Percentiles rank a stretch among this genome's conserved stretches.
These are phyloP conservation scores for Pterophyllum scalare DNA, from an alignment of 2,113 vertebrate species.

Conservation along the genomic window DNA sequence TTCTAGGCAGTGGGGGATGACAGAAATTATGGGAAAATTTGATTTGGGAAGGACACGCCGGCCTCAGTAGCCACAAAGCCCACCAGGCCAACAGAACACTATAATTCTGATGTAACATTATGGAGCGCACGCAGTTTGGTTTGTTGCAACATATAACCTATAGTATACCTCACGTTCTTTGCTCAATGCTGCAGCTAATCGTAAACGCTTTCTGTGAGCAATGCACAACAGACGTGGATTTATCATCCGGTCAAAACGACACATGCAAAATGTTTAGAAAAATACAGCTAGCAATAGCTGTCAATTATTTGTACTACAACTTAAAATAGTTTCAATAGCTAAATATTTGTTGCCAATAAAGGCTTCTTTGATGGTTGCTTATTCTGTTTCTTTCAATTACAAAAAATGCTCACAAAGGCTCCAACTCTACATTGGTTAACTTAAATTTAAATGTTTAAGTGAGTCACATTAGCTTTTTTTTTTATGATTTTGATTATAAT, in stretches of 20 bases:
- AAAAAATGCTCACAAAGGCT: slow-evolving; percentile 59
- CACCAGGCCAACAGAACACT: not conserved
- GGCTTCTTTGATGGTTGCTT: slow-evolving; percentile 25
- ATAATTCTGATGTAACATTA: not conserved
- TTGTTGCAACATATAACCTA: not conserved
- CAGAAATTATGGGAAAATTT: not conserved
- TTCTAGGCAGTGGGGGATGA: not conserved
- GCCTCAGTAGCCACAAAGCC: not conserved
- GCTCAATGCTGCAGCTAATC: not conserved
- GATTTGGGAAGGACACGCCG: not conserved
- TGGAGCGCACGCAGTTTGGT: not conserved
- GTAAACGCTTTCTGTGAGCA: not conserved
- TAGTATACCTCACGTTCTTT: not conserved
- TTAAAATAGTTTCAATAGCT: slow-evolving; percentile 12
- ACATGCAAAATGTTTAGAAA: not conserved
- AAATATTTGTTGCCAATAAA: slow-evolving; percentile 34
- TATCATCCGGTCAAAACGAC: not conserved
- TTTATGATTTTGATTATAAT: slow-evolving; percentile 89
- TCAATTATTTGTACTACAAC: not conserved
- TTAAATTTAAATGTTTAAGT: slow-evolving; percentile 79
- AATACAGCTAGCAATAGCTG: not conserved
- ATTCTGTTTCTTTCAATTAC: slow-evolving; percentile 43
- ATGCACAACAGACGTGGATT: not conserved
- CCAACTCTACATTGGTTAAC: slow-evolving; percentile 72
- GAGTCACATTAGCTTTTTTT: slow-evolving; percentile 80